phyloP scores from a whole-genome alignment of 2,888 invertebrate genomes.

The Bombylius discolor region DNA sequence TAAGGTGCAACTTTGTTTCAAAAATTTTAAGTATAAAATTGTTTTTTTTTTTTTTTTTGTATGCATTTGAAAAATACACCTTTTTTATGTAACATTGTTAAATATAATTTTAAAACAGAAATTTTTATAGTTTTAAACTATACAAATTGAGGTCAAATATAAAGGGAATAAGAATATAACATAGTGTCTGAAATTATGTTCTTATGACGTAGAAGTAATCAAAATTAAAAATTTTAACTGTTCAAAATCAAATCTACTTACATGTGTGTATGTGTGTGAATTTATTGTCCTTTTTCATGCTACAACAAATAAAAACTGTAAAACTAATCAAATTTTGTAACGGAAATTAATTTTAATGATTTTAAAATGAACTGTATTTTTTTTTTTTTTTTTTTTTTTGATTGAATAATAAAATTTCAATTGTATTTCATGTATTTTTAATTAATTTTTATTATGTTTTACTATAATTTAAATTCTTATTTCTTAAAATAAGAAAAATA shows the following conservation, averaged over 20 bases:
- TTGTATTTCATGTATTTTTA: too few relatives aligned
- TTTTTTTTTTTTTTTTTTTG: background rate
- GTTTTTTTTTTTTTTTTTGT: too few relatives aligned
- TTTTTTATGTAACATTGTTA: background rate
- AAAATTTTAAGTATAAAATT: background rate
- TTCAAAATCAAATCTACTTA: too few relatives aligned
- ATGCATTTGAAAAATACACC: too few relatives aligned
- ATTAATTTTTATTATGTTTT: too few relatives aligned
- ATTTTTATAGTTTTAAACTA: background rate
- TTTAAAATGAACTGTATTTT: background rate
- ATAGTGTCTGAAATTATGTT: too few relatives aligned
- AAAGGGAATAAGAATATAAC: background rate
- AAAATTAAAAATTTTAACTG: too few relatives aligned
- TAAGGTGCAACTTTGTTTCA: constrained; percentile 4
- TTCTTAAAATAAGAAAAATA: too few relatives aligned
- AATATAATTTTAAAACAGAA: background rate
- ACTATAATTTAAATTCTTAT: too few relatives aligned
- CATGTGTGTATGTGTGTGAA: too few relatives aligned
- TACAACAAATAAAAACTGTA: background rate
- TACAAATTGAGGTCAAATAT: background rate
- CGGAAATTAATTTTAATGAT: constrained; percentile 2
- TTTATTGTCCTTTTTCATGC: too few relatives aligned
- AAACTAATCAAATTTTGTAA: background rate
- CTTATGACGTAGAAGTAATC: too few relatives aligned
- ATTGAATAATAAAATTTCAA: background rate